Base-by-base conservation (phyloP, 2,797 vertebrate species). In the Tokudaia tokunoshimensis region DNA sequence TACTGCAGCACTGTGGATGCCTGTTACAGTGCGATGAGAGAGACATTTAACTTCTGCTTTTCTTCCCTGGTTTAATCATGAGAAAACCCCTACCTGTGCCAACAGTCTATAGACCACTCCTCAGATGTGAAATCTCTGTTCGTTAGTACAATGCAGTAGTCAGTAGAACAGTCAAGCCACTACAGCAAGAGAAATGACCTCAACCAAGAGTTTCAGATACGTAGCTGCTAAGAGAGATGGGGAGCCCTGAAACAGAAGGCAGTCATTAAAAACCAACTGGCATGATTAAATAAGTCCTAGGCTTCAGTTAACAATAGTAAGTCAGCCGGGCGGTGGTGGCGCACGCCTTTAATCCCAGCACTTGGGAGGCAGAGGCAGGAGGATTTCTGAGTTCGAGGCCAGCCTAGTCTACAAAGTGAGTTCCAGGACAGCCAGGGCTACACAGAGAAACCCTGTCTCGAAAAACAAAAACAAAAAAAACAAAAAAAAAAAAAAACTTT, bases 161-260 rank as follows among this genome's bases (percentile, higher is more conserved):
- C 6, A 0, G 37, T 22, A 55, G 34, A 55, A 70, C 13, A 59
- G 20, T 20, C 80, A 89, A 86, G 1, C 52, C 20, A 47, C 17
- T 19, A 41, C 24, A 57, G 6, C 1, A 14, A 29, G 5, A 67
- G 20, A 87, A 82, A 31, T 1, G 2, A 13, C 41, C 44, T 72
- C 17, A 11, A 11, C 4, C 50, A 11, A 22, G n/a, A 24, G 22
- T 37, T n/a, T 74, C 41, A 74, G 22, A 44, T 10, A 44, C 6
- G 1, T 0, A 57, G 8, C 11, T 6, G 26, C 50, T 7, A 10
- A 67, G 5, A 14, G 17, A n/a, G 0, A 14, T 24, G 2, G 24
- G 17, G 37, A 6, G 4, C 34, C n/a, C 55, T 7, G 26, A 20
- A 57, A 67, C 12, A 76, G 78, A 26, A 41, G n/a, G 67, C 9